phyloP scores from a whole-genome alignment of 1,140 invertebrate species.

The Magallana ariakensis region DNA sequence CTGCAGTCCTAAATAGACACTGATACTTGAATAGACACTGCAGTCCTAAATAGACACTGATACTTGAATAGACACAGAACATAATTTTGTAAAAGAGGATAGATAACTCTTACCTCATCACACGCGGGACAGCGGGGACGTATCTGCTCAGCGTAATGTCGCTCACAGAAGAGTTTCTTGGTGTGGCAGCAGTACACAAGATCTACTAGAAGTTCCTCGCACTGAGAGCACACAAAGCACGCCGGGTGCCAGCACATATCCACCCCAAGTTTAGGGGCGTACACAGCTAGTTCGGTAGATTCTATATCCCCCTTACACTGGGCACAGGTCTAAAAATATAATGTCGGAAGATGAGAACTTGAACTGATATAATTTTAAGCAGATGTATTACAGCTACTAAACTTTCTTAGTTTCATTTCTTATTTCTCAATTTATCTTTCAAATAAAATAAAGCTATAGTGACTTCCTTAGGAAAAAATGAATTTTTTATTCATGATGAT shows the following conservation, averaged over 20 bases:
- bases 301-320: conserved; percentile 84
- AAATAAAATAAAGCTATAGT: too few species aligned
- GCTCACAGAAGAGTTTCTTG: conserved; percentile 91
- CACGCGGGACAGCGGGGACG: conserved; percentile 97
- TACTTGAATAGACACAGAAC: too few species aligned
- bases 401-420: too few species aligned
- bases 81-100: not conserved
- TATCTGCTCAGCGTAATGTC: conserved; percentile 97
- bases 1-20: too few species aligned
- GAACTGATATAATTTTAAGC: too few species aligned
- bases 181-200: conserved; percentile 95
- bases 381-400: too few species aligned
- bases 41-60: too few species aligned
- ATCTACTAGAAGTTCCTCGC: conserved; percentile 97
- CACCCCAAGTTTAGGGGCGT: conserved; percentile 81
- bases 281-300: conserved; percentile 85
- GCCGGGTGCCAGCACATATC: conserved; percentile 93
- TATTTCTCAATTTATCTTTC: too few species aligned
- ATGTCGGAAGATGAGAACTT: not conserved
- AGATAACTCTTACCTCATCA: conserved; percentile 89
- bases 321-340: conserved; percentile 77
- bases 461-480: too few species aligned
- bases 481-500: too few species aligned
- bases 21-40: too few species aligned
- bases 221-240: conserved; percentile 95